Conservation (phyloP, 2,888 invertebrate genomes). For the Nezara viridula region DNA sequence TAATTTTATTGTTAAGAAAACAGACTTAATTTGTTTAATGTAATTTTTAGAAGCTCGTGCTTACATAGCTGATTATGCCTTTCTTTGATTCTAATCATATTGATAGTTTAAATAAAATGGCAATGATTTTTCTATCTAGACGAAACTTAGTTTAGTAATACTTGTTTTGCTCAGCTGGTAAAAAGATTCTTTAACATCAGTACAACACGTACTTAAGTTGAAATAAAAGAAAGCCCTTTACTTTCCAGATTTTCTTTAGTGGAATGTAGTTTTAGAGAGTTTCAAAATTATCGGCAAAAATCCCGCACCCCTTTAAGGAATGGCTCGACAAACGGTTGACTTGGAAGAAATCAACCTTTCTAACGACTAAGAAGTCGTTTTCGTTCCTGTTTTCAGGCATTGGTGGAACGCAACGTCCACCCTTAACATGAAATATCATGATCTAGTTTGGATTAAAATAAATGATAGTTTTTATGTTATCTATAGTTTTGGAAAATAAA, state of each 20-base stretch:
- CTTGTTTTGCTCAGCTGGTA: not conserved
- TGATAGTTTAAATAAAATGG: not conserved
- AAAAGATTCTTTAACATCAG: not conserved
- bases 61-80: not conserved
- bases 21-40: too few species aligned
- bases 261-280: slow-evolving; percentile 34
- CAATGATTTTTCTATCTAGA: not conserved
- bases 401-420: not conserved
- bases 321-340: not conserved
- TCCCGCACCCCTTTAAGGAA: not conserved
- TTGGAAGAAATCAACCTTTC: not conserved
- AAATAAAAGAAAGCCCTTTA: not conserved
- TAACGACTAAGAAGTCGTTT: slow-evolving; percentile 2
- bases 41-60: too few species aligned
- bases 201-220: not conserved
- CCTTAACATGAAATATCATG: not conserved
- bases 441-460: too few species aligned
- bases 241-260: not conserved
- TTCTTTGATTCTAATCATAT: not conserved
- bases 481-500: too few species aligned
- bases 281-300: slow-evolving; percentile 30
- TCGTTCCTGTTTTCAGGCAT: not conserved
- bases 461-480: too few species aligned
- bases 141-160: not conserved
- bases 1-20: too few species aligned